Conservation (phyloP, 2,113 vertebrate genomes). For the Plecotus auritus region DNA sequence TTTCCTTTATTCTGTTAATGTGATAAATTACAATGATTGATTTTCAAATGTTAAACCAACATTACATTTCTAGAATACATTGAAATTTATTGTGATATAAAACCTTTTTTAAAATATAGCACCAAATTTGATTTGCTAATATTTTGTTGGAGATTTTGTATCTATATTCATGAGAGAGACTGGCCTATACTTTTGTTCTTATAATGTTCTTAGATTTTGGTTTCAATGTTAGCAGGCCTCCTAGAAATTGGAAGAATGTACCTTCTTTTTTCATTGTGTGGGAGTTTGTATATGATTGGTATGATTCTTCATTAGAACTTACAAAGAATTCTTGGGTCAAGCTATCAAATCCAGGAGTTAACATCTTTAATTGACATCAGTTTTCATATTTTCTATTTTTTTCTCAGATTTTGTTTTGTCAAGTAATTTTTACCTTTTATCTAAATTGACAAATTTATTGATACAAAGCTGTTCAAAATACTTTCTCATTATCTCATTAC, state of each 20-base stretch:
- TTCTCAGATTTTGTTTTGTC: neutral
- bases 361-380: neutral
- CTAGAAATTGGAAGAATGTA: neutral
- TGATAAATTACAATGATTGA: neutral
- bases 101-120: neutral
- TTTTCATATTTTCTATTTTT: constrained; percentile 7
- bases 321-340: neutral
- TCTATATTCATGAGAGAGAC: neutral
- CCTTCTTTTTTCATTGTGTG: neutral
- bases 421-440: neutral
- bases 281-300: neutral
- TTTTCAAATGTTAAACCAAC: neutral
- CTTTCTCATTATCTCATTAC: neutral
- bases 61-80: neutral
- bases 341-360: neutral
- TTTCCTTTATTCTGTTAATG: neutral
- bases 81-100: neutral
- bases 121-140: neutral
- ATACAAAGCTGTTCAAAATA: neutral
- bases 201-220: neutral
- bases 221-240: neutral
- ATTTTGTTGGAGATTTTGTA: neutral
- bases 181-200: neutral
- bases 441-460: neutral
- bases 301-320: neutral